phyloP scores from a whole-genome alignment of 23 tunicate species.

The Corella eumyota region DNA sequence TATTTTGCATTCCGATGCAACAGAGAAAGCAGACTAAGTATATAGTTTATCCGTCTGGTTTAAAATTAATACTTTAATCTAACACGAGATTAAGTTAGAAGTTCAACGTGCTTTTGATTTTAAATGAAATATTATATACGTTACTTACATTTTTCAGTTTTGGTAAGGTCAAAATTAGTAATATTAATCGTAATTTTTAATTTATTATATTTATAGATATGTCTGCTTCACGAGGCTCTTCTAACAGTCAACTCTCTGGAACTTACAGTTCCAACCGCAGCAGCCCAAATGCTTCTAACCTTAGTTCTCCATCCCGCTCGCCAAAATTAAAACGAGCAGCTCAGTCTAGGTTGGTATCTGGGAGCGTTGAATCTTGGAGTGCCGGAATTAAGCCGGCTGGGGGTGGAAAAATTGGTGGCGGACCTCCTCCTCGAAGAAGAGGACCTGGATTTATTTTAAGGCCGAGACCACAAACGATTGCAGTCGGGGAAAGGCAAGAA shows the following conservation, averaged over 20 bases:
- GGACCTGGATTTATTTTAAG: conserved; percentile 90
- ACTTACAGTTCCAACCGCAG: conserved; percentile 3
- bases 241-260: conserved; percentile 29
- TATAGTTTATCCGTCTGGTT: too few species aligned
- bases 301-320: conserved; percentile 72
- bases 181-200: too few species aligned
- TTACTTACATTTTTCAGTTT: too few species aligned
- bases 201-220: too few species aligned
- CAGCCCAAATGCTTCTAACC: conserved; percentile 54
- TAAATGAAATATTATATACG: too few species aligned
- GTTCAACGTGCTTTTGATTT: too few species aligned
- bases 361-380: conserved; percentile 28
- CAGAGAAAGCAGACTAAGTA: too few species aligned
- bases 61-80: too few species aligned
- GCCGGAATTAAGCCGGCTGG: conserved; percentile 18
- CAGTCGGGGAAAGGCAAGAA: conserved; percentile 68
- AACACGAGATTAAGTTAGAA: too few species aligned
- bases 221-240: conserved; percentile 38
- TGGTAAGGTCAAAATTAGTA: too few species aligned
- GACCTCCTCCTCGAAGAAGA: conserved; percentile 61
- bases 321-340: conserved; percentile 51
- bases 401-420: conserved; percentile 34
- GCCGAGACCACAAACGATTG: conserved; percentile 68
- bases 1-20: too few species aligned
- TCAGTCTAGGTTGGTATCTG: conserved; percentile 42